Evolutionary conservation across 2,797 vertebrate genomes (phyloP).

Genomic region (Anas georgica): DNA sequence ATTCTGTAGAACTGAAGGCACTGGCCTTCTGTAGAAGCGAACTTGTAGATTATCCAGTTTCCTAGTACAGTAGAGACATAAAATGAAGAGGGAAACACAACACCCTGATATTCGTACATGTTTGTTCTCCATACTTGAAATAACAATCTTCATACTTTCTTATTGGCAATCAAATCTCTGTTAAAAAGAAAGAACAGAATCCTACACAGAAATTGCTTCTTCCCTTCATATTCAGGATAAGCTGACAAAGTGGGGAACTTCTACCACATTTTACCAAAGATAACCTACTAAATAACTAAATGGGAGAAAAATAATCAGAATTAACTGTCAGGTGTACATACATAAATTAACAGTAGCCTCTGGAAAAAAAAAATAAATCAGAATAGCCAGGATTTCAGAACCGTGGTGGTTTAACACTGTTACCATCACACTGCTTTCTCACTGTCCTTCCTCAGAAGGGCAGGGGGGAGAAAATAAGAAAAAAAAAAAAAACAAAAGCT

Average conservation of each 20-base stretch:
- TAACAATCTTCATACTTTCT: background rate
- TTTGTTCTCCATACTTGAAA: background rate
- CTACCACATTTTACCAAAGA: background rate
- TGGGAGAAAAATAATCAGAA: background rate
- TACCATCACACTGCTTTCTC: background rate
- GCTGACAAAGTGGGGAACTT: background rate
- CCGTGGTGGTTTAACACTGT: background rate
- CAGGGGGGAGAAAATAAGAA: background rate
- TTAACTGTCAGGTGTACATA: background rate
- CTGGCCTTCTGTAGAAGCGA: background rate
- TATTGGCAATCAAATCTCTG: background rate
- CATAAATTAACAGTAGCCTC: background rate
- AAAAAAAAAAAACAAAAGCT: background rate
- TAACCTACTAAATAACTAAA: background rate
- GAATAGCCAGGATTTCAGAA: background rate
- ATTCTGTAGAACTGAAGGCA: background rate
- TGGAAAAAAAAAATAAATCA: background rate
- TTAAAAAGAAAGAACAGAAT: background rate
- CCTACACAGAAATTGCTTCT: background rate
- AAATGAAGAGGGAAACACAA: background rate
- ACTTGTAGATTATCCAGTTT: background rate
- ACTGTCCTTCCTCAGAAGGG: background rate
- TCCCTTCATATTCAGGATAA: background rate
- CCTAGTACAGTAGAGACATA: background rate
- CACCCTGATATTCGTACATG: fast-evolving